A percentile compares a stretch with the other conserved stretches of the same genome.
phyloP scores from a whole-genome alignment of 2,888 invertebrate genomes.

The Parthenolecanium corni region DNA sequence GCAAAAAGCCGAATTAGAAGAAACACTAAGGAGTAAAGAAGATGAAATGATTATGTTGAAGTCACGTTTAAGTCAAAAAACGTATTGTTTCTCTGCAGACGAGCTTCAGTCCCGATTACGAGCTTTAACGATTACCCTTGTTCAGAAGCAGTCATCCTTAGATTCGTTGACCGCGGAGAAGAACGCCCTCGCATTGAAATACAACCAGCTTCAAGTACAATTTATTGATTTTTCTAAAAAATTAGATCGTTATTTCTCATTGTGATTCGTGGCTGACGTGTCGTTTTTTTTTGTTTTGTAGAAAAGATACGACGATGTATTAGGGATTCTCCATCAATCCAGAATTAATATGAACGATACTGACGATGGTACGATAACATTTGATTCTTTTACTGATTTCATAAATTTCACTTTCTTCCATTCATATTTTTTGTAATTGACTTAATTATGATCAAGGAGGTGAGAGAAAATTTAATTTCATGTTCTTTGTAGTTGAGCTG shows the following conservation, averaged over 20 bases:
- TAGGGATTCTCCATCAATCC: conserved; percentile 13
- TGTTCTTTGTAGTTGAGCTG: too few relatives aligned
- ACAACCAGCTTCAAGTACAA: conserved; percentile 15
- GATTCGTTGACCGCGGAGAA: conserved; percentile 10
- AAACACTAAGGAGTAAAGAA: conserved; percentile 10
- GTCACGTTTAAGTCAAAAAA: conserved; percentile 17
- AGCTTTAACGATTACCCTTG: conserved; percentile 13
- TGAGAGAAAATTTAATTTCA: too few relatives aligned
- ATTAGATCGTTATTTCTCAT: too few relatives aligned
- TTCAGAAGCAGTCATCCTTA: conserved; percentile 16
- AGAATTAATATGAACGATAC: conserved; percentile 22
- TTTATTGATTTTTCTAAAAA: background rate
- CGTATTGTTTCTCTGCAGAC: conserved; percentile 15
- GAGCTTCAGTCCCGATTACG: conserved; percentile 13
- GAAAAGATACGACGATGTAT: conserved; percentile 16
- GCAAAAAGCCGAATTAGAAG: conserved; percentile 17
- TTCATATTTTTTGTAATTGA: too few relatives aligned
- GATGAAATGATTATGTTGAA: conserved; percentile 23
- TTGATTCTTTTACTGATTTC: too few relatives aligned
- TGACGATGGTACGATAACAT: conserved; percentile 14
- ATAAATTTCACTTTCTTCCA: too few relatives aligned
- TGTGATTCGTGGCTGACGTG: too few relatives aligned
- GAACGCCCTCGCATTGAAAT: conserved; percentile 1
- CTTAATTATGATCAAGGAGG: too few relatives aligned
- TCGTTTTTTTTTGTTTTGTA: background rate